Conservation (phyloP, 2,888 invertebrate genomes). For the Perithous albicinctus region DNA sequence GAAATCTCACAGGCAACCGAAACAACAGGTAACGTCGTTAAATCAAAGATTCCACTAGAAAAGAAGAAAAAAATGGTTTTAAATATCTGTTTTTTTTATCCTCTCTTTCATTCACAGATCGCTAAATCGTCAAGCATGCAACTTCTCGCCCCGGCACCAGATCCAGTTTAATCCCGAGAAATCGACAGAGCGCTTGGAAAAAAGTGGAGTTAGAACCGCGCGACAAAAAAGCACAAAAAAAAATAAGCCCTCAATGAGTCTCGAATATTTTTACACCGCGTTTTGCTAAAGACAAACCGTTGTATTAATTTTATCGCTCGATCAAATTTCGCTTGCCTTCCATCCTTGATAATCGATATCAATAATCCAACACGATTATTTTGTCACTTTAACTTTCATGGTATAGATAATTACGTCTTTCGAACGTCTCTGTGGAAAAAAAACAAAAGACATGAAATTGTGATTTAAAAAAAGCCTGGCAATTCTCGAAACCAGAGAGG, state of each 20-base stretch:
- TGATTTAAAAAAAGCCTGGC: neutral
- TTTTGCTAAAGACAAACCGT: constrained; percentile 51
- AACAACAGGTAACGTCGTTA: constrained; percentile 79
- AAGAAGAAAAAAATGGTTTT: neutral
- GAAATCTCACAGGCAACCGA: constrained; percentile 81
- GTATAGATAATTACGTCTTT: neutral
- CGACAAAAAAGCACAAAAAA: constrained; percentile 41
- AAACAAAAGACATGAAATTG: constrained; percentile 12
- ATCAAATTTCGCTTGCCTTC: neutral
- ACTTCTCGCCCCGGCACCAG: constrained; percentile 81
- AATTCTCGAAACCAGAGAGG: neutral
- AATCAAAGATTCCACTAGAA: neutral
- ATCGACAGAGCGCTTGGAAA: constrained; percentile 38
- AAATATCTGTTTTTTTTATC: constrained; percentile 45
- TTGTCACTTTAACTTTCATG: neutral
- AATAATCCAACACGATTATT: neutral
- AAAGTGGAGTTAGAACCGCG: constrained; percentile 48
- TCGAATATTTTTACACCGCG: constrained; percentile 72
- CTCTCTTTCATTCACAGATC: constrained; percentile 79
- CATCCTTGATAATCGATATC: constrained; percentile 14
- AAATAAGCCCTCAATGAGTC: constrained; percentile 55
- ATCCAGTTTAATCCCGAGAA: constrained; percentile 78
- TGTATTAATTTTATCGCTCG: constrained; percentile 23
- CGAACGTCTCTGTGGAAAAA: constrained; percentile 5
- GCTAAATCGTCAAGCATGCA: constrained; percentile 83